Evolutionary conservation across 1,140 invertebrate genomes (phyloP).

Genomic region (Drosophila dunni): DNA sequence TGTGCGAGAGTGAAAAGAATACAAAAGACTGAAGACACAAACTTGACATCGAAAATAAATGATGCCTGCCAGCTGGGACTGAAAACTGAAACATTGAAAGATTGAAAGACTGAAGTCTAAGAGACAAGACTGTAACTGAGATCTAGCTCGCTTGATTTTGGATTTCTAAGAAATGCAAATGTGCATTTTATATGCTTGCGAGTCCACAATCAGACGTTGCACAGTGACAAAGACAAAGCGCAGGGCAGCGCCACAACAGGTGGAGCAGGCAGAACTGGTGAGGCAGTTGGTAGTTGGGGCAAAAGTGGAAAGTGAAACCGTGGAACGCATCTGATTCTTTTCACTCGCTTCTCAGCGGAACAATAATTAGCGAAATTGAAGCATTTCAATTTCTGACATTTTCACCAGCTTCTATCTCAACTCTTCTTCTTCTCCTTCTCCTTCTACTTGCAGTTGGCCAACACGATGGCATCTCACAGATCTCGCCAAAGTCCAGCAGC

Average conservation of each 20-base stretch:
- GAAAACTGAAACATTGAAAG: slow-evolving; percentile 3
- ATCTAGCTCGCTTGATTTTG: slow-evolving; percentile 26
- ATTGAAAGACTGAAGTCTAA: slow-evolving; percentile 19
- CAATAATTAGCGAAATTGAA: slow-evolving; percentile 44
- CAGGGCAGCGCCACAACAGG: slow-evolving; percentile 32
- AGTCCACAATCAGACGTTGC: slow-evolving; percentile 5
- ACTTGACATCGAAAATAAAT: slow-evolving; percentile 82
- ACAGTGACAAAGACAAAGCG: slow-evolving; percentile 65
- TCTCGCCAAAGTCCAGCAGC: slow-evolving; percentile 80
- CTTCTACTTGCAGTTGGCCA: slow-evolving; percentile 62
- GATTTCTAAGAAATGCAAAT: slow-evolving; percentile 70
- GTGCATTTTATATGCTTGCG: slow-evolving; percentile 32
- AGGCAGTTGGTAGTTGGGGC: slow-evolving; percentile 10
- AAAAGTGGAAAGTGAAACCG: slow-evolving; percentile 69
- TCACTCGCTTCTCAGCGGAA: slow-evolving; percentile 11
- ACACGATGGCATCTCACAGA: slow-evolving; percentile 77
- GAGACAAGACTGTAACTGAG: slow-evolving; percentile 41
- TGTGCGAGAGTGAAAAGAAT: slow-evolving; percentile 73
- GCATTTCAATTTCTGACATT: slow-evolving; percentile 29
- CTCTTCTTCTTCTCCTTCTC: not conserved
- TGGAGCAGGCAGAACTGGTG: not conserved
- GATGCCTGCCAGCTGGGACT: slow-evolving; percentile 59
- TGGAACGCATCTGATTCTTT: slow-evolving; percentile 42
- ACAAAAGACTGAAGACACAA: slow-evolving; percentile 62
- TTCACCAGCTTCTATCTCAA: slow-evolving; percentile 12